phyloP scores from a whole-genome alignment of 2,888 invertebrate species.

The Cephalotes varians region DNA sequence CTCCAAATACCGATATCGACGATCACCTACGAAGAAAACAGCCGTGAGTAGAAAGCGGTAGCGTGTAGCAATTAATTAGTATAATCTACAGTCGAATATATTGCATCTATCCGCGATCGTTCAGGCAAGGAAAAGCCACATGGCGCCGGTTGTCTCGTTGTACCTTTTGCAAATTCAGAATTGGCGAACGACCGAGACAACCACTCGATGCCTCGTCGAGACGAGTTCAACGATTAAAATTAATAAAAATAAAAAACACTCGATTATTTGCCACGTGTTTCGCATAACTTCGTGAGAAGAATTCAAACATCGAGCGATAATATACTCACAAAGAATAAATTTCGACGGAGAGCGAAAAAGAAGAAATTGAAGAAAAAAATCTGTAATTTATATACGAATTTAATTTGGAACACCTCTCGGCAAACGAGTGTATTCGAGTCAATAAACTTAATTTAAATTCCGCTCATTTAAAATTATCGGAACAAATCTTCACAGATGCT shows the following conservation, averaged over 20 bases:
- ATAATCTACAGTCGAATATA: constrained; percentile 25
- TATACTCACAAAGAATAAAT: background rate
- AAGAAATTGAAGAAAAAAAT: background rate
- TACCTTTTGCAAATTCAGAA: constrained; percentile 19
- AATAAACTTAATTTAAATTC: constrained; percentile 27
- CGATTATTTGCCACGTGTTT: constrained; percentile 5
- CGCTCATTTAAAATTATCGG: constrained; percentile 4
- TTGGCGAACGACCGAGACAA: background rate
- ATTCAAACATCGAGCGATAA: background rate
- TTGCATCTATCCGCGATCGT: constrained; percentile 29
- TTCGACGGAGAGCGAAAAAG: background rate
- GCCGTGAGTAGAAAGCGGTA: constrained; percentile 11
- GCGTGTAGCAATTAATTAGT: constrained; percentile 42
- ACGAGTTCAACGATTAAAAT: background rate
- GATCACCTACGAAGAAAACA: constrained; percentile 44
- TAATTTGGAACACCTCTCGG: background rate
- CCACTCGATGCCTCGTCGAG: background rate
- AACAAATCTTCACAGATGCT: background rate
- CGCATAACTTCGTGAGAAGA: background rate
- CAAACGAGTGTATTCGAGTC: background rate
- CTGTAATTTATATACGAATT: background rate
- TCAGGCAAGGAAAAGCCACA: constrained; percentile 5
- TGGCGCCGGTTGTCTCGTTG: constrained; percentile 6
- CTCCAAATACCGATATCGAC: constrained; percentile 11
- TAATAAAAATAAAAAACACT: background rate